Evolutionary conservation across 2,888 invertebrate genomes (phyloP).

Genomic region (Digitonthophagus gazella): DNA sequence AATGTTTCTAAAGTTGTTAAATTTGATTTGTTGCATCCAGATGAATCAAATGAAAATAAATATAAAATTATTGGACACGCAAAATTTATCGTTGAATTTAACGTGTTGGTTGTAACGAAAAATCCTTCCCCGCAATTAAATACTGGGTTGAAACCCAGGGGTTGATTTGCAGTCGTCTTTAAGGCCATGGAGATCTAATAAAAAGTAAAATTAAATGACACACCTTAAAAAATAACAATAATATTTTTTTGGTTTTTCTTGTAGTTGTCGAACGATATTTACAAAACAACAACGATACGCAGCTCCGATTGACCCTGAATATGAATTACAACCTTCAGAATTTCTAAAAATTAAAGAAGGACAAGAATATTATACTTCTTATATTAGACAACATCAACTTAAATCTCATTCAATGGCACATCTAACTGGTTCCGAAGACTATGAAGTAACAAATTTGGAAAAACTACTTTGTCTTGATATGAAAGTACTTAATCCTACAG

Average conservation of each 20-base stretch:
- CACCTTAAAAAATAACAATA: too few relatives aligned
- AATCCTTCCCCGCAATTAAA: background rate
- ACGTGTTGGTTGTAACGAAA: background rate
- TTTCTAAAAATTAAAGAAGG: background rate
- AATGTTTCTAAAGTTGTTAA: background rate
- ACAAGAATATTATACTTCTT: background rate
- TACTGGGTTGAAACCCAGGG: background rate
- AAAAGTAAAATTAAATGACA: too few relatives aligned
- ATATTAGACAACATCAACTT: background rate
- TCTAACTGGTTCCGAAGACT: background rate
- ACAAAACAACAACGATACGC: background rate
- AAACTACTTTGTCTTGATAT: constrained; percentile 1
- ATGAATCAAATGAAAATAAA: background rate
- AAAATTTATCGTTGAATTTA: background rate
- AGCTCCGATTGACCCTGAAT: background rate
- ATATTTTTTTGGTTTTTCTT: background rate
- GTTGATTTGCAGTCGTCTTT: background rate
- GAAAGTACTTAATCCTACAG: too few relatives aligned
- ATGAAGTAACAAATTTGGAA: background rate
- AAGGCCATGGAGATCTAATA: background rate
- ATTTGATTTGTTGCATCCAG: constrained; percentile 1
- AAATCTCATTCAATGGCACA: background rate
- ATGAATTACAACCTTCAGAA: background rate
- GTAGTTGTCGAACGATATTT: constrained; percentile 3
- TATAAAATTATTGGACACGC: background rate